Evolutionary conservation across 2,888 invertebrate species (phyloP).

Genomic region (Pandemis corylana): DNA sequence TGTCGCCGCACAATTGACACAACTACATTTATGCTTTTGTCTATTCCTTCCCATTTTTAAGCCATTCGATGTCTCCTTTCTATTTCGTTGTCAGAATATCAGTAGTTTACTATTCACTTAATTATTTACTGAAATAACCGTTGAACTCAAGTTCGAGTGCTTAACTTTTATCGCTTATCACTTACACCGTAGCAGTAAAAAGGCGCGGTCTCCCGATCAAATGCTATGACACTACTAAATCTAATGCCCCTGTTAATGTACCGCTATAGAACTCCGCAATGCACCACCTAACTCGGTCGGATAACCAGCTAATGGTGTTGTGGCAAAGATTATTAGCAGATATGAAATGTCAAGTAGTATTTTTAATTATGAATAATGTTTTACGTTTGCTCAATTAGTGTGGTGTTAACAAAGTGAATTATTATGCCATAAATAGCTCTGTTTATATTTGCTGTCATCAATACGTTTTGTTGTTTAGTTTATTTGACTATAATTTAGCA

Average conservation of each 20-base stretch:
- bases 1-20: no score
- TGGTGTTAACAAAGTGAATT: slow-evolving; percentile 13
- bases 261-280: background rate
- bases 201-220: slow-evolving; percentile 41
- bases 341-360: slow-evolving; percentile 34
- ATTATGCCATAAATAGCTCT: slow-evolving; percentile 7
- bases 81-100: no score
- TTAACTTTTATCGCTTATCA: slow-evolving; percentile 6
- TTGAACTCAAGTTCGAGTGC: no score
- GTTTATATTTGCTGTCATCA: background rate
- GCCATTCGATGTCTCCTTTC: no score
- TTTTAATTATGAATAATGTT: slow-evolving; percentile 38
- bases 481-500: no score
- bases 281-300: slow-evolving; percentile 14
- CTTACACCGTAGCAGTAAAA: slow-evolving; percentile 30
- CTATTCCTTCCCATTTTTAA: no score
- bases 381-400: slow-evolving; percentile 30
- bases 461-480: background rate
- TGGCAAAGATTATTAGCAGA: slow-evolving; percentile 40
- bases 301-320: slow-evolving; percentile 33
- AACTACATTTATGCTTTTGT: no score
- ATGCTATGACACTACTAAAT: slow-evolving; percentile 39
- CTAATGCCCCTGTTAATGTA: slow-evolving; percentile 10
- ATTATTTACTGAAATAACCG: no score
- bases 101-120: no score